Conservation (phyloP, 1,140 invertebrate genomes). For the Hylaeus volcanicus region DNA sequence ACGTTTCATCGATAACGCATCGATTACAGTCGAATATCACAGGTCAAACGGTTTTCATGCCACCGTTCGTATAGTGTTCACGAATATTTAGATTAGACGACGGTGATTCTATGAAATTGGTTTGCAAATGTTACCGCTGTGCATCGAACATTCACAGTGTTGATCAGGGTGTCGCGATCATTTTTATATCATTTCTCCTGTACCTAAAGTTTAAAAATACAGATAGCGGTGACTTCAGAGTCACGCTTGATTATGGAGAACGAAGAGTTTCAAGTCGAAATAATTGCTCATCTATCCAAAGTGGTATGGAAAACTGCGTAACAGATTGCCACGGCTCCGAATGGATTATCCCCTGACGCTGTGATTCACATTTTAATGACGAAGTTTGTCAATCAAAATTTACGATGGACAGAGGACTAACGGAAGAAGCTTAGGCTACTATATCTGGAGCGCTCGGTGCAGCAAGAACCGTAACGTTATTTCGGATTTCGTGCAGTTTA, state of each 20-base stretch:
- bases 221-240: no score
- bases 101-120: background rate
- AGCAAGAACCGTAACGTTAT: constrained; percentile 35
- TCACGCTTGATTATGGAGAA: no score
- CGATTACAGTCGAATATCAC: constrained; percentile 2
- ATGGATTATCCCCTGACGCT: background rate
- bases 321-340: background rate
- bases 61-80: background rate
- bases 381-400: background rate
- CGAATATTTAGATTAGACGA: background rate
- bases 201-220: no score
- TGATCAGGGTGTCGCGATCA: no score
- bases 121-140: background rate
- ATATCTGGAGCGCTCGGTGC: background rate
- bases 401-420: background rate
- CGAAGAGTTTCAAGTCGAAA: no score
- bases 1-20: constrained; percentile 13
- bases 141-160: background rate
- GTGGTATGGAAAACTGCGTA: no score
- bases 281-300: no score
- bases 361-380: background rate
- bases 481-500: constrained; percentile 39
- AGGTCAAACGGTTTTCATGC: background rate
- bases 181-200: no score
- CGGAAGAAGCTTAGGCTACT: constrained; percentile 32